Percentiles rank a stretch among this genome's conserved stretches.
Conservation (phyloP, 2,113 vertebrate species). For the Toxotes jaculatrix region DNA sequence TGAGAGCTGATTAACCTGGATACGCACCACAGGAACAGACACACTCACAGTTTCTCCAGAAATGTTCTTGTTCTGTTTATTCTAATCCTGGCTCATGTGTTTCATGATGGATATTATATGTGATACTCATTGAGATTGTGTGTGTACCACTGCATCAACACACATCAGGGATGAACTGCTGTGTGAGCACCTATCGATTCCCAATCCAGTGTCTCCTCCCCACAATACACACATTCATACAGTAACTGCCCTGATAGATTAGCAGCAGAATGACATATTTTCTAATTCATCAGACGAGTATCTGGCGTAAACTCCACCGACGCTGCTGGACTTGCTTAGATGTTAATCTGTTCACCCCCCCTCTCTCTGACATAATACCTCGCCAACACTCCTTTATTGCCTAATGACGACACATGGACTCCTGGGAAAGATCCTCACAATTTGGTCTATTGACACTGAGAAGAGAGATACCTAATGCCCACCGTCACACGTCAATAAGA, state of each 20-base stretch:
- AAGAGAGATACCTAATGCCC: conserved; percentile 18
- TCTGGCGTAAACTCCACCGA: background rate
- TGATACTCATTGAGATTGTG: background rate
- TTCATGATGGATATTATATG: conserved; percentile 3
- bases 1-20: too few relatives aligned
- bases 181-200: conserved; percentile 42
- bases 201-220: conserved; percentile 20
- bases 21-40: too few relatives aligned
- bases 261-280: conserved; percentile 5
- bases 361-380: conserved; percentile 29
- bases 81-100: background rate
- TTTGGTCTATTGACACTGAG: conserved; percentile 51
- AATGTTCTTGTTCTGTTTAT: too few relatives aligned
- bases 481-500: conserved; percentile 46
- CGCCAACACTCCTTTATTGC: conserved; percentile 47
- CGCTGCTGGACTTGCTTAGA: background rate
- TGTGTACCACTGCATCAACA: background rate
- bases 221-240: background rate
- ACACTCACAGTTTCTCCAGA: too few relatives aligned
- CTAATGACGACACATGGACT: conserved; percentile 24
- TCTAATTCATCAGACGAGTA: conserved; percentile 31
- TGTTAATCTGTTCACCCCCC: conserved; percentile 34
- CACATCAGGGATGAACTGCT: conserved; percentile 35
- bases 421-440: conserved; percentile 27
- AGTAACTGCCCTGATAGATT: conserved; percentile 3